Base-by-base conservation (phyloP, 2,797 vertebrate genomes). In the Cuniculus paca region DNA sequence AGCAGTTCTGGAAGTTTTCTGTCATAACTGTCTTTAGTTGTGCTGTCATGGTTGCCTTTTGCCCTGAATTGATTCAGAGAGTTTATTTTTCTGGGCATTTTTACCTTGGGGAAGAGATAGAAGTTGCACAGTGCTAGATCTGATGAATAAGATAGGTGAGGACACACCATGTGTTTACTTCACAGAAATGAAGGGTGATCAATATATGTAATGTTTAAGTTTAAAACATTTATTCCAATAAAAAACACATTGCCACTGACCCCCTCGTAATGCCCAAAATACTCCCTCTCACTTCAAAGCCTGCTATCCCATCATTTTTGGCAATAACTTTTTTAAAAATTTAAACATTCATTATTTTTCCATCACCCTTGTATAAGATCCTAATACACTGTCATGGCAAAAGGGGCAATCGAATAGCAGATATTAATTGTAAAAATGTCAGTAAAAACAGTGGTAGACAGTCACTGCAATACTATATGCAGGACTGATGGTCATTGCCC, bases 331-430 rank as follows among this genome's bases (percentile, higher is more conserved):
- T 28, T 74, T 45, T 2, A 42, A 74, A 75, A 31, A 74, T 31
- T 48, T 28, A 75, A 48, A 75, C 72, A 16, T 75, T 45, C 72
- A 70, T 45, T 70, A 75, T 48, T 48, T 75, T 75, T 75, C 39
- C 24, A 75, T 48, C 72, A 75, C 13, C 26, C 42, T 45, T 48
- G 13, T 48, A 91, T 80, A 83, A 83, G 56, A 74, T 84, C 39
- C 82, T 60, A 75, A 45, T 48, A 72, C 20, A 56, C 11, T 77
- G 54, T 28, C 36, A 0, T 39, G 36, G 22, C 16, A 63, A 85
- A 88, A 75, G 81, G 4, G 95, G n/a, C n/a, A 61, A 65, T 42
- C 50, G 89, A 80, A 91, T 54, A n/a, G 13, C n/a, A 63, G 68
- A 58, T 68, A 50, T 80, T 19, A 70, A 68, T 54, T 65, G 36